Conservation (phyloP, 2,113 vertebrate genomes). For the Propithecus coquereli region DNA sequence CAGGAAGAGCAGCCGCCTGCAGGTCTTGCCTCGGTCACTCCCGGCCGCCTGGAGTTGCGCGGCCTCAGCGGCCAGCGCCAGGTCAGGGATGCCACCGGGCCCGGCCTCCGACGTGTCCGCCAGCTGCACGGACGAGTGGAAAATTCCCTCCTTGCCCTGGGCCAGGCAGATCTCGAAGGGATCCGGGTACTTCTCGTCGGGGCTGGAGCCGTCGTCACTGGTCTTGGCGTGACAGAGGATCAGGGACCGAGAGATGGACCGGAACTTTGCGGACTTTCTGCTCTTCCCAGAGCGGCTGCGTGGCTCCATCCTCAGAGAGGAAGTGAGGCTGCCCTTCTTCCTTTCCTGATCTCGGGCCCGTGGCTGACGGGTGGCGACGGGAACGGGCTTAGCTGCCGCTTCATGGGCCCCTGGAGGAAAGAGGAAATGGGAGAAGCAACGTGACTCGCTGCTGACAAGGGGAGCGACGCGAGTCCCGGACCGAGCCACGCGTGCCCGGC, state of each 20-base stretch:
- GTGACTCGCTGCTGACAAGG: constrained; percentile 13
- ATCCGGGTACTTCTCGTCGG: constrained; percentile 82
- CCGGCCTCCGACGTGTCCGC: constrained; percentile 61
- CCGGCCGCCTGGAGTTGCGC: constrained; percentile 63
- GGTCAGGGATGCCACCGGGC: constrained; percentile 56
- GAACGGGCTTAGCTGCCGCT: constrained; percentile 48
- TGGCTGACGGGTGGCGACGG: constrained; percentile 14
- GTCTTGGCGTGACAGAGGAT: constrained; percentile 90
- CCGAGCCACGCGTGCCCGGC: accelerated
- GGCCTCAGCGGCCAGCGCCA: constrained; percentile 52
- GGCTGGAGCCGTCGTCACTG: constrained; percentile 86
- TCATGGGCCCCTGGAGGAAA: constrained; percentile 70
- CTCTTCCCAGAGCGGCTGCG: constrained; percentile 78
- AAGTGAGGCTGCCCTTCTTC: constrained; percentile 79
- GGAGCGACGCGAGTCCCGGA: not conserved
- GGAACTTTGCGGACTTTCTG: constrained; percentile 86
- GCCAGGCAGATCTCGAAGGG: constrained; percentile 67
- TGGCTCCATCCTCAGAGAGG: constrained; percentile 88
- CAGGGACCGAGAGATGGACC: constrained; percentile 91
- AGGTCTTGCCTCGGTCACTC: constrained; percentile 72
- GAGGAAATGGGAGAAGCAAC: constrained; percentile 47
- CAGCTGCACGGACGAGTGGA: constrained; percentile 71
- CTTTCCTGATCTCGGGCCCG: constrained; percentile 74
- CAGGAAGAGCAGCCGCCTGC: constrained; percentile 84
- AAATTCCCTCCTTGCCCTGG: constrained; percentile 69